Percentiles rank a stretch among this genome's conserved stretches.
Conservation (phyloP, 2,888 invertebrate species). For the Himalopsyche kuldschensis region DNA sequence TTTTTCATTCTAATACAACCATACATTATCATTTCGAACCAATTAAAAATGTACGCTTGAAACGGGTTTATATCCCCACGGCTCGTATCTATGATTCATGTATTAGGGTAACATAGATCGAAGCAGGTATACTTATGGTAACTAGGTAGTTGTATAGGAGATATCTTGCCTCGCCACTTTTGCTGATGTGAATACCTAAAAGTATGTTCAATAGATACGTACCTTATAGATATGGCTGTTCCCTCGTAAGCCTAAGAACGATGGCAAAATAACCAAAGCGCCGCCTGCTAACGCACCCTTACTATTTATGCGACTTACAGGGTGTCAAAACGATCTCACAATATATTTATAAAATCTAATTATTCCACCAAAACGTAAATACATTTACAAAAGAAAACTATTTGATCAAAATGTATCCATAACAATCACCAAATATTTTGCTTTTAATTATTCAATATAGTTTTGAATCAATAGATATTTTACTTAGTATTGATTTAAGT, state of each 20-base stretch:
- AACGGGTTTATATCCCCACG: not conserved
- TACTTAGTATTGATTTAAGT: too few relatives aligned
- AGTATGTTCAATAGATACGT: not conserved
- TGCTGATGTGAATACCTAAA: not conserved
- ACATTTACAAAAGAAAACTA: too few relatives aligned
- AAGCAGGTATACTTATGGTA: not conserved
- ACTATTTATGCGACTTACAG: not conserved
- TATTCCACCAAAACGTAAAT: too few relatives aligned
- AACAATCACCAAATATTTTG: too few relatives aligned
- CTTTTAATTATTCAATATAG: too few relatives aligned
- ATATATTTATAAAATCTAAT: not conserved
- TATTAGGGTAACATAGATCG: not conserved
- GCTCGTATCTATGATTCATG: not conserved
- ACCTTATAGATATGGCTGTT: not conserved
- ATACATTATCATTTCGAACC: not conserved
- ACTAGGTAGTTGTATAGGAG: not conserved
- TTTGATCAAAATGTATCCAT: too few relatives aligned
- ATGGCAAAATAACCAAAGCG: slow-evolving; percentile 30
- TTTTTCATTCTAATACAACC: not conserved
- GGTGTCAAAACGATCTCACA: not conserved
- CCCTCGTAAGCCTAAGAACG: slow-evolving; percentile 3
- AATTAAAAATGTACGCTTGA: not conserved
- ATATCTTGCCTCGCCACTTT: not conserved
- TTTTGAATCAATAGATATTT: too few relatives aligned
- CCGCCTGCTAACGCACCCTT: slow-evolving; percentile 22